Conservation (phyloP, 2,113 vertebrate genomes). For the Cranoglanis bouderius region DNA sequence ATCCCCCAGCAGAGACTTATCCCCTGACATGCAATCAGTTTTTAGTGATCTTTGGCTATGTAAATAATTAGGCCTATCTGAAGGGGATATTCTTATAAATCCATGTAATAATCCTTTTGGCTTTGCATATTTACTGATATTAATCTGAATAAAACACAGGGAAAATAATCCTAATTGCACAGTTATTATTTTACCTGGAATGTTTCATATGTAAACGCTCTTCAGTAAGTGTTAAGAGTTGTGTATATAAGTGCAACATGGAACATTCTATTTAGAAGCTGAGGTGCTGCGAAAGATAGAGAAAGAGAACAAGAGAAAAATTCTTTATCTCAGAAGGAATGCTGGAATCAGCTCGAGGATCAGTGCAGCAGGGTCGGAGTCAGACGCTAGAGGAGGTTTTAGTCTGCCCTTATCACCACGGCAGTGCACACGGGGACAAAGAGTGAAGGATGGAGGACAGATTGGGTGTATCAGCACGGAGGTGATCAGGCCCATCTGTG, state of each 20-base stretch:
- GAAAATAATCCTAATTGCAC: not conserved
- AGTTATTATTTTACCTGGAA: not conserved
- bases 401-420: slow-evolving; percentile 36
- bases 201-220: not conserved
- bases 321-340: slow-evolving; percentile 28
- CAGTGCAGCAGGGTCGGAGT: slow-evolving; percentile 28
- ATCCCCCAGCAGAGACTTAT: not conserved
- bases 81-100: slow-evolving; percentile 4
- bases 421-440: not conserved
- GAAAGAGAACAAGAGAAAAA: slow-evolving; percentile 23
- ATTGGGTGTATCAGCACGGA: slow-evolving; percentile 10
- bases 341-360: slow-evolving; percentile 34
- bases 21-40: slow-evolving; percentile 13
- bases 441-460: not conserved
- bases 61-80: slow-evolving; percentile 24
- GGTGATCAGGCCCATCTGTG: slow-evolving; percentile 43
- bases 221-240: not conserved
- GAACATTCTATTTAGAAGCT: slow-evolving; percentile 9
- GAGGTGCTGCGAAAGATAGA: slow-evolving; percentile 22
- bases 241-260: not conserved
- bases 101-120: not conserved
- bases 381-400: not conserved
- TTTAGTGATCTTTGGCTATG: not conserved
- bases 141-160: not conserved
- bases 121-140: not conserved